Base-by-base conservation (phyloP, 2,888 invertebrate genomes). In the Ischnus inquisitorius region DNA sequence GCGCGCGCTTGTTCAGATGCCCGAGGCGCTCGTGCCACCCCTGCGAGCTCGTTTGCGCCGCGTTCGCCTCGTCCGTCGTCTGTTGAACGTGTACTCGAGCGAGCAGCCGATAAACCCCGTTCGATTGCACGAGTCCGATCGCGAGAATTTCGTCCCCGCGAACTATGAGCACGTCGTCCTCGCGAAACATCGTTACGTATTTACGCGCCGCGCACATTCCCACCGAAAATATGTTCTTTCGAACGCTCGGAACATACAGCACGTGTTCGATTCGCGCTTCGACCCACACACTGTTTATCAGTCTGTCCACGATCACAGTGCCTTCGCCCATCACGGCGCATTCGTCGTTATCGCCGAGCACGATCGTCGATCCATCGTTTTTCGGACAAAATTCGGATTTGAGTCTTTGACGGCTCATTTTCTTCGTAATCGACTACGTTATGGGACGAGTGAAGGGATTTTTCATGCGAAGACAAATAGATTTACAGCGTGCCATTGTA, bases 151-250 rank as follows among this genome's bases (percentile, higher is more conserved):
- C 75, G 62, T 62, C 16, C 19, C 75, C 75, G 22, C 75, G 64
- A n/a, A 46, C 22, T 64, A 75, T 72, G 3, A 72, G 16, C 39
- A 19, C 72, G 39, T 57, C 72, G 14, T 72, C 57, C 54, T 72
- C 72, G 16, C 39, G 51, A 41, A 72, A 68, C 12, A 51, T 16
- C 1, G 14, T 51, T 10, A 54, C 48, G 34, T 65, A 84, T 12
- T 69, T 81, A 3, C 77, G 46, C 62, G 12, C 8, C 34, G 84
- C 76, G 43, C 81, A 83, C 34, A 84, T 65, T 39, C 69, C 74
- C 43, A 86, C 71, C 10, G 88, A 87, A 72, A 86, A 87, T 62
- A 87, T 80, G 74, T 87, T 87, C 43, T 86, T 79, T 16, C 46
- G 80, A 14, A 84, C 68, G 54, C 82, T 77, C 43, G 86, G 86